Evolutionary conservation across 2,113 vertebrate genomes (phyloP), one percentile per base, ranked within the genome.

Genomic region (Semnornis frantzii): DNA sequence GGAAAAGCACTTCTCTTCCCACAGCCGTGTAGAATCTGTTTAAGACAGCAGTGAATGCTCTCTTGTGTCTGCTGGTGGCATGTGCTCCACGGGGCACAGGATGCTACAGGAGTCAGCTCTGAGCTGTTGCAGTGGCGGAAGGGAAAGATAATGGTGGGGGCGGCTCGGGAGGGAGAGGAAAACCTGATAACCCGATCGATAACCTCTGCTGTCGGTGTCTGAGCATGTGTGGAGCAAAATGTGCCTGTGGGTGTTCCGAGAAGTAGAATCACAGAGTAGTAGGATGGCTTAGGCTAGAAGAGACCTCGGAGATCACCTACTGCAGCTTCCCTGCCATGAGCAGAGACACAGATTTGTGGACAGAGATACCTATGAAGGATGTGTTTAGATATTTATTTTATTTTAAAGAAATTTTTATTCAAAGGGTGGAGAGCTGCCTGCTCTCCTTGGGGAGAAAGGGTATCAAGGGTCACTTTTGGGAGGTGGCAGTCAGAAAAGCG

Each of bases 401-500:
- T 6, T 37, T 37, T 37, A 37, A 10, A 39, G 37, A 39, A 39
- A 39, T 9, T 39, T 7, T 19, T 3, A 12, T 50, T 3, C 6
- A 57, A 9, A 28, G 39, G 12, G 30, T 19, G 16, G 64, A 12
- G 30, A n/a, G 21, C 10, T 5, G 33, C 0, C 66, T 2, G 6
- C 62, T 10, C 33, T 5, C 19, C 31, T 5, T 3, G 31, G 25
- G 27, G 15, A 33, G 3, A n/a, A 25, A 6, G 6, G 3, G 9
- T 6, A 11, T 3, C 66, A 7, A 25, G 31, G 3, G 0, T 2
- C 24, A 5, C 58, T 44, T 58, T 23, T 13, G 19, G 58, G 48
- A 15, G 18, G 2, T 1, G 4, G 1, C 0, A 3, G 31, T 9
- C 7, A 27, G 39, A 21, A 28, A 37, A 2, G 19, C 34, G 1